Conservation (phyloP, 2,113 vertebrate genomes). For the Cyanistes caeruleus region DNA sequence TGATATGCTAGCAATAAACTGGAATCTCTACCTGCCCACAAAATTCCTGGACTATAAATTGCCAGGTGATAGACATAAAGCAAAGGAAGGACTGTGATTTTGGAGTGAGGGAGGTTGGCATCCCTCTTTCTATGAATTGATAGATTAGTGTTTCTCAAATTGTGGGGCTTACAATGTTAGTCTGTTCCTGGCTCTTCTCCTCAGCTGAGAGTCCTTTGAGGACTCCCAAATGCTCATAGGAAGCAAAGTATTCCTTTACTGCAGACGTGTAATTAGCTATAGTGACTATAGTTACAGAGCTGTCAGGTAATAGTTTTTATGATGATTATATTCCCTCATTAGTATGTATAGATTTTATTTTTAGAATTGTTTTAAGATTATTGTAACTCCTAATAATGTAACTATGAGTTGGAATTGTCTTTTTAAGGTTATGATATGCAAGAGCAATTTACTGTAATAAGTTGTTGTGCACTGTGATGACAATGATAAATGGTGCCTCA, state of each 20-base stretch:
- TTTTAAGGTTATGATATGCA: background rate
- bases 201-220: background rate
- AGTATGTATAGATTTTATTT: background rate
- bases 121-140: background rate
- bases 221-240: background rate
- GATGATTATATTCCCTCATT: background rate
- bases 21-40: background rate
- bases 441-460: background rate
- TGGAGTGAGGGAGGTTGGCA: background rate
- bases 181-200: background rate
- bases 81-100: background rate
- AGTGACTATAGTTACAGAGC: background rate
- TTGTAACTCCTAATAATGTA: background rate
- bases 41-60: background rate
- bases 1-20: background rate
- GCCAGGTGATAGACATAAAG: background rate
- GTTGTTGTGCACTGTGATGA: background rate
- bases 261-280: background rate
- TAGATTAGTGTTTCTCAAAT: background rate
- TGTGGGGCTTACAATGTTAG: background rate
- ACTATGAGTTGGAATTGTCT: background rate
- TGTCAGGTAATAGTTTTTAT: background rate
- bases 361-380: background rate
- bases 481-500: background rate
- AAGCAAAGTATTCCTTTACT: background rate